Evolutionary conservation across 2,888 invertebrate species (phyloP), one percentile per base, ranked within the genome.

Genomic region (Acholoe squamosa): DNA sequence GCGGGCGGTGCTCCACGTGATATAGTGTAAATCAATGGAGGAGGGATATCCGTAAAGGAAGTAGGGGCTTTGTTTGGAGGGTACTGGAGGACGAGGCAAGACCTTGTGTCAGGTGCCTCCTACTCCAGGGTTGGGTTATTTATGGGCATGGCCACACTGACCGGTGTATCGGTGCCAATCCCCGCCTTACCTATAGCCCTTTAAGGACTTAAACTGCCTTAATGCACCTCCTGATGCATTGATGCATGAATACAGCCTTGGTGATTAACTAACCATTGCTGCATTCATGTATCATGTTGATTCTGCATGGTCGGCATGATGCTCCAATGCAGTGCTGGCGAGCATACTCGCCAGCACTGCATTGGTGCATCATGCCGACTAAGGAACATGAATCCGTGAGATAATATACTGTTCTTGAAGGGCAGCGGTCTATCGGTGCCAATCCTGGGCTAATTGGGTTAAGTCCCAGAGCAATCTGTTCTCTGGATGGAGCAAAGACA

Each of bases 381-480:
- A n/a, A n/a, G n/a, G n/a, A n/a, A n/a, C n/a, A n/a, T n/a, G n/a
- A n/a, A n/a, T n/a, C n/a, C n/a, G n/a, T n/a, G n/a, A n/a, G n/a
- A n/a, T n/a, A n/a, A n/a, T n/a, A n/a, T n/a, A n/a, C n/a, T n/a
- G n/a, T n/a, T n/a, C n/a, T n/a, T n/a, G n/a, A n/a, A n/a, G n/a
- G n/a, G n/a, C n/a, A n/a, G n/a, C 14, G 71, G 28, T 28, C 71
- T 71, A 71, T 71, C 71, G 14, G 71, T 25, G 25, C 71, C 71
- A 71, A 71, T 71, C 71, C 71, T 28, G 5, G 14, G 28, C 71
- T 71, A 71, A 71, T 71, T 71, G 28, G 71, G 71, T 71, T 71
- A 71, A 71, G n/a, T 71, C 71, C 28, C 14, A 28, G 71, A 71
- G 71, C 71, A 71, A 71, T 71, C 71, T 71, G 71, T 14, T 28